A percentile compares a stretch with the other conserved stretches of the same genome.
These are phyloP conservation scores for Alces alces DNA, from an alignment of 2,113 vertebrate species.

Conservation along the genomic window DNA sequence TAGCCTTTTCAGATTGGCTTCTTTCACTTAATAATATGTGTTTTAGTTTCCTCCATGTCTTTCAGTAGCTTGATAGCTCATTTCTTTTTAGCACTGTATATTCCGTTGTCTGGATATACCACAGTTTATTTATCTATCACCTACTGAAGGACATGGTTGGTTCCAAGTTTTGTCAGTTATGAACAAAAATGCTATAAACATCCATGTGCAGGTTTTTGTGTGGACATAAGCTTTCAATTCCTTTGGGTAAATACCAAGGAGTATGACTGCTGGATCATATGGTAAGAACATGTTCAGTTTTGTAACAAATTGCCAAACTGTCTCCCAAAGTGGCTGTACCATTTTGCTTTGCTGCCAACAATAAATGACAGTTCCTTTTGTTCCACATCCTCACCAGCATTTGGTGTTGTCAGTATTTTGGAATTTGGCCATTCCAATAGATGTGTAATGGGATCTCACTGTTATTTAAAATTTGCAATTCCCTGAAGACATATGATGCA, in stretches of 20 bases:
- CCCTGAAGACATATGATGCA: not conserved
- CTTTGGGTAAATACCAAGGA: conserved; percentile 31
- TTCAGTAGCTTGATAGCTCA: not conserved
- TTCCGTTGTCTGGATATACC: not conserved
- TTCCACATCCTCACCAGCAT: not conserved
- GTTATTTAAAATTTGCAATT: not conserved
- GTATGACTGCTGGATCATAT: not conserved
- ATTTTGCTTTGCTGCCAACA: not conserved
- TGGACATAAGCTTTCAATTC: not conserved
- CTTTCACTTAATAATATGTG: not conserved
- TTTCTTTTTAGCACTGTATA: not conserved
- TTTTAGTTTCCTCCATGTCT: not conserved
- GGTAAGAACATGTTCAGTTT: conserved; percentile 15
- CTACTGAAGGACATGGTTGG: not conserved
- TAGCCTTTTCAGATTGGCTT: not conserved
- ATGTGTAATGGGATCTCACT: not conserved
- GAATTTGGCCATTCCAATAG: not conserved
- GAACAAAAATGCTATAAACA: not conserved
- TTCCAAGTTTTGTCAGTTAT: not conserved
- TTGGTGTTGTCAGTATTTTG: not conserved
- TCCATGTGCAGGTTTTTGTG: not conserved
- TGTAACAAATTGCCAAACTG: not conserved
- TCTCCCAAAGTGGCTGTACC: not conserved
- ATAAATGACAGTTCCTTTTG: not conserved
- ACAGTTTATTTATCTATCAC: not conserved